Evolutionary conservation across 2,113 vertebrate species (phyloP).

Genomic region (Chrysemys picta): DNA sequence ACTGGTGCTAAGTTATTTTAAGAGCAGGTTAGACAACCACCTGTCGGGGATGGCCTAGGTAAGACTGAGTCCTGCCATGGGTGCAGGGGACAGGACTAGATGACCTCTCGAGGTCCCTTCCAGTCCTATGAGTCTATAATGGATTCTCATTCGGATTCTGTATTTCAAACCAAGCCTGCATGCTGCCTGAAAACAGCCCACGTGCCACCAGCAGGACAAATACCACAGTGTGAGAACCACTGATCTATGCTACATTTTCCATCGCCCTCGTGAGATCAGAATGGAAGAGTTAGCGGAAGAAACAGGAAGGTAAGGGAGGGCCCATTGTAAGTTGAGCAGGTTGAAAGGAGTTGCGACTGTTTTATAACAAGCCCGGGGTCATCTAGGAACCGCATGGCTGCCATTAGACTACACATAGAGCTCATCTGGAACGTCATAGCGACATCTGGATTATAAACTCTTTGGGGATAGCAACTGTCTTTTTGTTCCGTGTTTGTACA

Average conservation of each 20-base stretch:
- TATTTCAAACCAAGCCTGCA: neutral
- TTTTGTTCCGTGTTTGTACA: neutral
- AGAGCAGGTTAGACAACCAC: no score
- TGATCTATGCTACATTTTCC: neutral
- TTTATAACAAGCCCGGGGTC: rapidly evolving
- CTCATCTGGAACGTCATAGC: neutral
- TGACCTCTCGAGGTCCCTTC: no score
- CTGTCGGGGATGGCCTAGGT: no score
- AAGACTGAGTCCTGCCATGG: no score
- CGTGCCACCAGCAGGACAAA: neutral
- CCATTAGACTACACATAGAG: rapidly evolving
- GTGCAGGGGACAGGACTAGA: no score
- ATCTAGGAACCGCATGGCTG: rapidly evolving
- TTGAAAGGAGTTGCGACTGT: rapidly evolving
- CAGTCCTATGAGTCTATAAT: no score
- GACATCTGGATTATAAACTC: neutral
- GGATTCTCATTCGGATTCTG: neutral
- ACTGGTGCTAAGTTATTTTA: neutral
- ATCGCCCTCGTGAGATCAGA: neutral
- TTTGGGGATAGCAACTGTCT: neutral
- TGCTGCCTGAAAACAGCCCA: neutral
- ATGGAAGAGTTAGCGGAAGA: neutral
- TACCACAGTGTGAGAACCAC: neutral
- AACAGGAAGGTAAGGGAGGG: rapidly evolving
- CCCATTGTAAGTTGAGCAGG: neutral